These are phyloP conservation scores for Columba livia DNA, from an alignment of 2,113 vertebrate species.

Conservation along the genomic window DNA sequence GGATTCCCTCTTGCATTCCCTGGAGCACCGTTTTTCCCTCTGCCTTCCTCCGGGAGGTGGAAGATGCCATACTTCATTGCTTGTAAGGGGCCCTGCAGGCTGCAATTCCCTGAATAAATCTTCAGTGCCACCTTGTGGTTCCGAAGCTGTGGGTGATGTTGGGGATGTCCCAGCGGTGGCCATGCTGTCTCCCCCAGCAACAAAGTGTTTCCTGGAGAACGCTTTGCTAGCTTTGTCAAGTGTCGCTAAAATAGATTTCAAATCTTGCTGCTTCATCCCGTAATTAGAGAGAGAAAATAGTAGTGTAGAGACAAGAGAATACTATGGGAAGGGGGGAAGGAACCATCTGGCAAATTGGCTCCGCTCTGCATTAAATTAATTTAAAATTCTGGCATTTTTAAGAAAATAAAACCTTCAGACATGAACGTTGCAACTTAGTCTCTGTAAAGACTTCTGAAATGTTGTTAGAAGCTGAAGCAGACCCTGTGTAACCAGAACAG, in stretches of 20 bases:
- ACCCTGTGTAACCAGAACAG: not conserved
- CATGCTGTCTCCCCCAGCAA: not conserved
- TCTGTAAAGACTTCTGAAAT: not conserved
- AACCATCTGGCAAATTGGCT: not conserved
- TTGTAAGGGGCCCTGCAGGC: not conserved
- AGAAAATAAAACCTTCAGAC: not conserved
- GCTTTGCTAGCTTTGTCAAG: not conserved
- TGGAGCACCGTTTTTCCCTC: not conserved
- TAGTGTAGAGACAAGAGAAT: not conserved
- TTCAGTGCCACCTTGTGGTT: constrained; percentile 62
- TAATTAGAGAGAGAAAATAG: not conserved
- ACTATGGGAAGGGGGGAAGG: not conserved
- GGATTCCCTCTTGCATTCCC: not conserved
- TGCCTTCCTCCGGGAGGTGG: not conserved
- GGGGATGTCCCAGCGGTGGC: not conserved
- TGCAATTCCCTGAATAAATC: not conserved
- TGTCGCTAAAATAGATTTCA: not conserved
- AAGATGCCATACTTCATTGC: not conserved
- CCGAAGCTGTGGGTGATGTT: not conserved
- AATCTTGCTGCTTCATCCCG: not conserved
- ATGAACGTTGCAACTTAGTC: not conserved
- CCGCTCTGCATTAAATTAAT: not conserved
- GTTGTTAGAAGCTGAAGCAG: not conserved
- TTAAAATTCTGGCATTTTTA: not conserved
- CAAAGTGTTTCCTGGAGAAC: not conserved